phyloP scores from a whole-genome alignment of 2,113 vertebrate species.

The Meriones unguiculatus region DNA sequence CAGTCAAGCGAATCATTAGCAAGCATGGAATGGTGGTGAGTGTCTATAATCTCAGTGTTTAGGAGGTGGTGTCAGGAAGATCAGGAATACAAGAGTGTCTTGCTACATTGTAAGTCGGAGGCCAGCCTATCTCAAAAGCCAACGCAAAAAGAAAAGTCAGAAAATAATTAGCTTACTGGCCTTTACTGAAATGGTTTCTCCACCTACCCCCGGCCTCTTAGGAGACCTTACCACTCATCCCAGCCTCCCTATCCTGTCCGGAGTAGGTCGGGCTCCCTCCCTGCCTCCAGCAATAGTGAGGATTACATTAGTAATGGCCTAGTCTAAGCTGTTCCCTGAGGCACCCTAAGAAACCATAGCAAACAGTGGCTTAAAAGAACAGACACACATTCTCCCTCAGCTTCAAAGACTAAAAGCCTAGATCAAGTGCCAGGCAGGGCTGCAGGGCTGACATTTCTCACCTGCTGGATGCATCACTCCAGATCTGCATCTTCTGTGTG shows the following conservation, averaged over 20 bases:
- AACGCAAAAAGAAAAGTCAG: not conserved
- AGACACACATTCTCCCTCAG: not conserved
- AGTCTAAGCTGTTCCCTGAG: not conserved
- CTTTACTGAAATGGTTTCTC: not conserved
- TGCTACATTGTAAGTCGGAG: not conserved
- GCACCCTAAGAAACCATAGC: not conserved
- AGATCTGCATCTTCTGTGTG: not conserved
- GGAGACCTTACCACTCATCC: not conserved
- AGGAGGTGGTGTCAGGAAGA: not conserved
- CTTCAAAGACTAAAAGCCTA: not conserved
- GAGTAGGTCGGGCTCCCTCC: not conserved
- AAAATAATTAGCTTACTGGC: not conserved
- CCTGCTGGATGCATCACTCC: not conserved
- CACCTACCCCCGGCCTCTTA: not conserved
- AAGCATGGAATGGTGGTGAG: not conserved
- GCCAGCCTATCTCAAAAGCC: not conserved
- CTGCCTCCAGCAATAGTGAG: not conserved
- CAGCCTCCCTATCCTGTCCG: not conserved
- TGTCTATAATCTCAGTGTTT: not conserved
- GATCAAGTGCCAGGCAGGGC: not conserved
- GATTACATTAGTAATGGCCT: not conserved
- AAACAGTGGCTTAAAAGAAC: not conserved
- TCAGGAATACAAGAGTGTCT: no score
- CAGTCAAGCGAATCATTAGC: not conserved
- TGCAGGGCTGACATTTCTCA: fast-evolving